A percentile compares a stretch with the other conserved stretches of the same genome.
phyloP scores from a whole-genome alignment of 1,140 invertebrate species.

The Trichogramma pretiosum region DNA sequence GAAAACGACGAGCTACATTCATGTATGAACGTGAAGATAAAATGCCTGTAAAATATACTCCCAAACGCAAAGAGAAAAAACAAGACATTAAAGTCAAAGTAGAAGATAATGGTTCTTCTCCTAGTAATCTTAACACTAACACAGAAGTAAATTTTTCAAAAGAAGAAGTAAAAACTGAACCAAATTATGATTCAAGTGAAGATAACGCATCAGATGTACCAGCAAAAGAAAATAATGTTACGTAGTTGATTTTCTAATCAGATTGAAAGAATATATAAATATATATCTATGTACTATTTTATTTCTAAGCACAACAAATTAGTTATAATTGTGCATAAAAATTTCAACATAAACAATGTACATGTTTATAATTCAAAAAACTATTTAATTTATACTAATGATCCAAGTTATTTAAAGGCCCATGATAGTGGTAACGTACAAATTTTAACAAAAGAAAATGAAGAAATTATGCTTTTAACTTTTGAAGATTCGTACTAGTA shows the following conservation, averaged over 20 bases:
- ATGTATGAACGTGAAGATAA: constrained; percentile 38
- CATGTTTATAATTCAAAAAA: constrained; percentile 18
- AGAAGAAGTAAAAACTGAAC: too few relatives aligned
- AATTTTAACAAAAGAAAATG: background rate
- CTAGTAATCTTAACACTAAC: constrained; percentile 16
- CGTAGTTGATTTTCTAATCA: constrained; percentile 15
- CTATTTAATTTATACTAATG: too few relatives aligned
- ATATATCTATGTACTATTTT: constrained; percentile 17
- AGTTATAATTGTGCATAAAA: constrained; percentile 19
- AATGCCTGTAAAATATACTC: constrained; percentile 12
- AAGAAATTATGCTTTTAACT: background rate
- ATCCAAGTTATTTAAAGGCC: too few relatives aligned
- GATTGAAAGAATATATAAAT: constrained; percentile 12
- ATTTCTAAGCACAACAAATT: constrained; percentile 21
- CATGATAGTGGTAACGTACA: too few relatives aligned
- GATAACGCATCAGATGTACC: constrained; percentile 15
- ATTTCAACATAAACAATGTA: constrained; percentile 14
- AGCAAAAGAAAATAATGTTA: constrained; percentile 15
- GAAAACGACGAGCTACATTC: constrained; percentile 43
- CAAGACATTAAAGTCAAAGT: constrained; percentile 14
- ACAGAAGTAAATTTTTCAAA: constrained; percentile 7
- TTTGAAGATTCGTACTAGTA: too few relatives aligned
- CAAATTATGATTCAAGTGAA: constrained; percentile 12
- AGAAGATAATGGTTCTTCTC: constrained; percentile 13
- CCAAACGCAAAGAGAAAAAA: constrained; percentile 17